Base-by-base conservation (phyloP, 2,888 invertebrate species). In the Marasmarcha lunaedactyla region DNA sequence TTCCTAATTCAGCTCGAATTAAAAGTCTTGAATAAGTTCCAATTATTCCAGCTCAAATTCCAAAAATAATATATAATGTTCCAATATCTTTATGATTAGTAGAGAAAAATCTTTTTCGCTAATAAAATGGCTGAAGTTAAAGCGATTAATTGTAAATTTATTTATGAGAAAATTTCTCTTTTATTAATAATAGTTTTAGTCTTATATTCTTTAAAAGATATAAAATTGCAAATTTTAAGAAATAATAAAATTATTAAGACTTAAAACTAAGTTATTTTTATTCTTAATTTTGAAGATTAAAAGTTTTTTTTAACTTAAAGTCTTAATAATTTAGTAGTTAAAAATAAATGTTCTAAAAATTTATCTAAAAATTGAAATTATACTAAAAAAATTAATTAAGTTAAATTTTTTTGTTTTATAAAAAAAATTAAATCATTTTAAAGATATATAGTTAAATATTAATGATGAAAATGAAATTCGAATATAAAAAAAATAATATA, bases 81-180 rank as follows among this genome's bases (percentile, higher is more conserved):
- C 89, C 90, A 86, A 91, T 91, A 84, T 90, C 88, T 79, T 91
- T 91, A 84, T 91, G 90, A 77, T 89, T 89, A 59, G 88, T 89
- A 43, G 88, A 89, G 63, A 85, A 88, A 62, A 90, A 61, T 79
- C 90, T 90, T 85, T 88, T 89, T 83, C 81, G 66, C 70, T 47
- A 64, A 79, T 86, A 85, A 85, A 85, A 84, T 87, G 87, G 84
- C 87, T 86, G 87, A n/a, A 88, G 73, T 50, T 54, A 71, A 87
- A 77, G 86, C 81, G 69, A 74, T 87, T 87, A 85, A 87, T 74
- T 87, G 86, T 87, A 87, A 87, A 87, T 87, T 84, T 87, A 87
- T 86, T 77, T 57, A 86, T 74, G 71, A 68, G 74, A 85, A 50
- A 56, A 58, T 48, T 54, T 76, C 71, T 76, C 70, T 84, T 85